A percentile compares a stretch with the other conserved stretches of the same genome.
Conservation (phyloP, 2,797 vertebrate species). For the Tokudaia muenninki region DNA sequence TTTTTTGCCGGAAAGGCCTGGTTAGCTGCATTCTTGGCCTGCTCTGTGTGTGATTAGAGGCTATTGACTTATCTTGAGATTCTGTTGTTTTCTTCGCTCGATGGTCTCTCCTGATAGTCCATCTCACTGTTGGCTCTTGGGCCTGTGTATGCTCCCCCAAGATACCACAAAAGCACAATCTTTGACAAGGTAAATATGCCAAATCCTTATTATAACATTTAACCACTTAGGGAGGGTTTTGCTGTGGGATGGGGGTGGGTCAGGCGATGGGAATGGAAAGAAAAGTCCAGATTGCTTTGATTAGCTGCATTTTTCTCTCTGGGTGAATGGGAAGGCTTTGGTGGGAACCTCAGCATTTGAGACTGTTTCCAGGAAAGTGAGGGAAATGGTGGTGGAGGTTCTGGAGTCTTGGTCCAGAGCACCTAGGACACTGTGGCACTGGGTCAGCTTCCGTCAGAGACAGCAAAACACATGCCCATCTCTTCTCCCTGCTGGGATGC, state of each 20-base stretch:
- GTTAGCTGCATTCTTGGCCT: slow-evolving; percentile 47
- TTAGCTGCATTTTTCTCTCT: slow-evolving; percentile 79
- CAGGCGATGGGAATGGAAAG: slow-evolving; percentile 74
- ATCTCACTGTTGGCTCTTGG: slow-evolving; percentile 64
- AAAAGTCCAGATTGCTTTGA: slow-evolving; percentile 81
- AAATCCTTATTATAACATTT: slow-evolving; percentile 71
- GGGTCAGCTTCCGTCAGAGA: not conserved
- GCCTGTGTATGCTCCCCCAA: slow-evolving; percentile 64
- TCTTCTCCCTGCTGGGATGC: not conserved
- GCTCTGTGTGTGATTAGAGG: slow-evolving; percentile 56
- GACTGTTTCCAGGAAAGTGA: slow-evolving; percentile 71
- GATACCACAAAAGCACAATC: slow-evolving; percentile 59
- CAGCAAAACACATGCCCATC: not conserved
- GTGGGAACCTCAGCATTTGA: slow-evolving; percentile 71
- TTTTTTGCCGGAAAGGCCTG: slow-evolving; percentile 65
- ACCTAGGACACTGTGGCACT: not conserved
- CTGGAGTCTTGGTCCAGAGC: not conserved
- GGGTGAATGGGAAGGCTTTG: slow-evolving; percentile 72
- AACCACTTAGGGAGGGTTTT: slow-evolving; percentile 73
- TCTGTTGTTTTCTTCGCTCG: slow-evolving; percentile 54
- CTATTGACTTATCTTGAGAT: slow-evolving; percentile 68
- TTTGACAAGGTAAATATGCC: slow-evolving; percentile 63
- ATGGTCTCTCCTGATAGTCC: slow-evolving; percentile 36
- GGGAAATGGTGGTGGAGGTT: not conserved
- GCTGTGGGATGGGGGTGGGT: slow-evolving; percentile 28